phyloP scores from a whole-genome alignment of 1,140 invertebrate genomes.

The Ostrea edulis region DNA sequence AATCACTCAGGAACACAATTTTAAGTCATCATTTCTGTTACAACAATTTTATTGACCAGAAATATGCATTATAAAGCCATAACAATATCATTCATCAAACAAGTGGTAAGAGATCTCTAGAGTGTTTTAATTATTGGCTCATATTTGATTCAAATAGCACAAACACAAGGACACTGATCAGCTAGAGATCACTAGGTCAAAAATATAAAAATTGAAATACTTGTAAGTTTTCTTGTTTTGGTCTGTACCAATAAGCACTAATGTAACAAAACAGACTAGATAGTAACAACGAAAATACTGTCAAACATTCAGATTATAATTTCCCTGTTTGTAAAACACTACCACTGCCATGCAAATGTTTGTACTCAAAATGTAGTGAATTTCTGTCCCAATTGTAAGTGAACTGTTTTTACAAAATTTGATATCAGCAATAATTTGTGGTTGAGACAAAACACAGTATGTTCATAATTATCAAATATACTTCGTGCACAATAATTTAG shows the following conservation, averaged over 20 bases:
- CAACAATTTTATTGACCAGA: constrained; percentile 39
- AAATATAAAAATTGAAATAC: neutral
- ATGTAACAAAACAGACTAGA: constrained; percentile 22
- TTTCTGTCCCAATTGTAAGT: neutral
- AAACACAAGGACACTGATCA: constrained; percentile 27
- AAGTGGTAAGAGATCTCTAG: constrained; percentile 34
- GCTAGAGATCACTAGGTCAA: constrained; percentile 34
- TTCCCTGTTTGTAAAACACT: neutral
- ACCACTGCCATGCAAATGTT: neutral
- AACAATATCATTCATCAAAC: constrained; percentile 38
- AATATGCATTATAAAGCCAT: constrained; percentile 36
- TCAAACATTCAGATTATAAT: neutral
- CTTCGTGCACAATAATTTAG: neutral
- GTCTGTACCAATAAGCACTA: constrained; percentile 6
- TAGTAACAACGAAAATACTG: constrained; percentile 8
- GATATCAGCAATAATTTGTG: neutral
- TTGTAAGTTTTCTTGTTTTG: constrained; percentile 22
- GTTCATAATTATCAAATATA: neutral
- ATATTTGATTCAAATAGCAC: constrained; percentile 36
- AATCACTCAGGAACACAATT: neutral
- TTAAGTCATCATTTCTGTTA: neutral
- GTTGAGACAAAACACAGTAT: neutral
- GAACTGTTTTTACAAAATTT: neutral
- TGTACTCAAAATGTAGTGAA: neutral
- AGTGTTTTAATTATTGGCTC: constrained; percentile 35